A percentile compares a stretch with the other conserved stretches of the same genome.
phyloP scores from a whole-genome alignment of 2,113 vertebrate species.

The Corythaixoides concolor region DNA sequence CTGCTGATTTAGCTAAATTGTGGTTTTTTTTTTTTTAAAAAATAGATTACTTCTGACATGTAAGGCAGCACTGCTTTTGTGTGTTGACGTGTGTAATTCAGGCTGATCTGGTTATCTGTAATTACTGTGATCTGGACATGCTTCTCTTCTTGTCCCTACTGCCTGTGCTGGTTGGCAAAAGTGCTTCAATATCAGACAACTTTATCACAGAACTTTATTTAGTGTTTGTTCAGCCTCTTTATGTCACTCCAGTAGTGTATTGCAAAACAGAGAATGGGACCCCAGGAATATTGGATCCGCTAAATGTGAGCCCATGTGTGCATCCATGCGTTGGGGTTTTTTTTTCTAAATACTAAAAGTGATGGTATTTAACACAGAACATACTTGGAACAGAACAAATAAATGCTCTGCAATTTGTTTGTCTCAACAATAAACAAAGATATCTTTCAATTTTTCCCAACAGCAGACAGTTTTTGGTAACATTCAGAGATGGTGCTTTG shows the following conservation, averaged over 20 bases:
- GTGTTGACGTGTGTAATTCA: neutral
- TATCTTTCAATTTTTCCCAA: slow-evolving; percentile 3
- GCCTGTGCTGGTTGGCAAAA: neutral
- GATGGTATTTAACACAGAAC: slow-evolving; percentile 1
- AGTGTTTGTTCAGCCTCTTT: neutral
- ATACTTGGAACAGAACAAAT: slow-evolving; percentile 11
- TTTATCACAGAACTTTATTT: neutral
- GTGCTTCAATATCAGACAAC: no score
- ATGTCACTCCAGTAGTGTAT: neutral
- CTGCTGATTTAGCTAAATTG: neutral
- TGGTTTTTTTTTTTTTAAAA: neutral
- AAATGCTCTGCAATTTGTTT: slow-evolving; percentile 38
- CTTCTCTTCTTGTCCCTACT: neutral
- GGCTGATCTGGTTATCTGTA: neutral
- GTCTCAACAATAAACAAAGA: slow-evolving; percentile 19
- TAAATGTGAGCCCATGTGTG: rapidly evolving
- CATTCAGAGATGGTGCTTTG: neutral
- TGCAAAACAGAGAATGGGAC: neutral
- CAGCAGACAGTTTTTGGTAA: neutral
- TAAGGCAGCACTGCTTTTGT: neutral
- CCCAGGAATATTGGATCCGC: neutral
- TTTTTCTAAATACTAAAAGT: neutral
- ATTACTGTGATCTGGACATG: neutral
- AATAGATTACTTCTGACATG: neutral
- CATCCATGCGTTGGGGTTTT: neutral